A percentile compares a stretch with the other conserved stretches of the same genome.
Evolutionary conservation across 2,113 vertebrate species (phyloP).

Genomic region (Centrocercus urophasianus): DNA sequence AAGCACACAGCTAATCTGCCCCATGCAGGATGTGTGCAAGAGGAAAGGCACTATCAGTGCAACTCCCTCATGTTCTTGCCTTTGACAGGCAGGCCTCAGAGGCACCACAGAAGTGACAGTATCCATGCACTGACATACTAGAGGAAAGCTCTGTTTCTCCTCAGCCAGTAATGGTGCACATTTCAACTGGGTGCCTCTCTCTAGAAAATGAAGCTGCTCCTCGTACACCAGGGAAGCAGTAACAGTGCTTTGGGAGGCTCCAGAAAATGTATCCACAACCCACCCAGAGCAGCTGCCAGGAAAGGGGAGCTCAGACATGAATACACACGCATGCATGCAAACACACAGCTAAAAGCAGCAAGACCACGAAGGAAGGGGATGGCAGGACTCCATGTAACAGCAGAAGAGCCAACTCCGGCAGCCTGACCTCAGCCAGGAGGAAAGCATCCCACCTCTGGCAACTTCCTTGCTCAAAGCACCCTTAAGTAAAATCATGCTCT

Average conservation of each 20-base stretch:
- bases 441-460: conserved; percentile 8
- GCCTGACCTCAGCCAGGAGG: conserved; percentile 21
- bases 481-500: conserved; percentile 29
- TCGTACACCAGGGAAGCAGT: not conserved
- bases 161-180: not conserved
- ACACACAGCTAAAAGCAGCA: not conserved
- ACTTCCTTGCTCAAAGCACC: not conserved
- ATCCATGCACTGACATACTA: fast-evolving
- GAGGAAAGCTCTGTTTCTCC: not conserved
- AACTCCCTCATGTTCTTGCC: not conserved
- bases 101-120: not conserved
- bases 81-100: not conserved
- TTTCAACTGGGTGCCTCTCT: not conserved
- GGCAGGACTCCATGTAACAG: conserved; percentile 38
- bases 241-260: not conserved
- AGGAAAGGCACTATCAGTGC: not conserved
- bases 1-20: not conserved
- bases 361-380: not conserved
- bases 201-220: not conserved
- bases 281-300: not conserved
- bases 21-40: not conserved
- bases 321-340: not conserved
- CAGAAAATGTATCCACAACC: not conserved
- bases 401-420: not conserved
- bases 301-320: not conserved